Evolutionary conservation across 2,113 vertebrate genomes (phyloP), one percentile per base, ranked within the genome.

Genomic region (Sterrhoptilus dennistouni): DNA sequence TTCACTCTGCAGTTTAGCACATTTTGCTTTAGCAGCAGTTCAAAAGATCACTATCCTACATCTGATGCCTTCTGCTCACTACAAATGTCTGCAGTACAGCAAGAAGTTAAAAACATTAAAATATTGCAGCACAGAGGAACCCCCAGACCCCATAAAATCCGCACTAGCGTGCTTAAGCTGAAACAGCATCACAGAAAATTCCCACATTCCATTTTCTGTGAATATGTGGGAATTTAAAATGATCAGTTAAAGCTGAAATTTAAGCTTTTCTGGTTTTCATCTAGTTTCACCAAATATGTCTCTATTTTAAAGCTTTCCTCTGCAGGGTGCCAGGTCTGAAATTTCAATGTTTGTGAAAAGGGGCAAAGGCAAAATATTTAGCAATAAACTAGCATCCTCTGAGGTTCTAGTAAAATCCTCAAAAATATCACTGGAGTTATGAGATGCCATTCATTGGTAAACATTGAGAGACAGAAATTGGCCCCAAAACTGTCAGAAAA

Each of bases 21-120:
- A 56, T 94, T 96, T 91, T 91, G 44, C 81, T 93, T 87, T 66
- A 93, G 69, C 56, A 87, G 81, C 38, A 89, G 89, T 91, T 96
- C 93, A 91, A 28, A 84, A 89, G 83, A 93, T 96, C 83, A 47
- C 60, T 72, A 49, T 86, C 68, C 80, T 89, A 83, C 69, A 89
- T 87, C 84, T 91, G 87, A 89, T 75, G 65, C 89, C 84, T 89
- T 94, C 90, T 93, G 93, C 69, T 93, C 0, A 0, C 72, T 65
- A 45, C 68, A 87, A 78, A 95, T 42, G 52, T 70, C 76, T 94
- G 47, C 77, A 66, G 35, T 54, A 83, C 23, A 82, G 61, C 27
- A 38, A 63, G 29, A 89, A 79, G 29, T 75, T 85, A 65, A 86
- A 93, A 76, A 83, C 8, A 1, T 74, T 88, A 78, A 81, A 78